Evolutionary conservation across 2,113 vertebrate species (phyloP).

Genomic region (Calidris pugnax): DNA sequence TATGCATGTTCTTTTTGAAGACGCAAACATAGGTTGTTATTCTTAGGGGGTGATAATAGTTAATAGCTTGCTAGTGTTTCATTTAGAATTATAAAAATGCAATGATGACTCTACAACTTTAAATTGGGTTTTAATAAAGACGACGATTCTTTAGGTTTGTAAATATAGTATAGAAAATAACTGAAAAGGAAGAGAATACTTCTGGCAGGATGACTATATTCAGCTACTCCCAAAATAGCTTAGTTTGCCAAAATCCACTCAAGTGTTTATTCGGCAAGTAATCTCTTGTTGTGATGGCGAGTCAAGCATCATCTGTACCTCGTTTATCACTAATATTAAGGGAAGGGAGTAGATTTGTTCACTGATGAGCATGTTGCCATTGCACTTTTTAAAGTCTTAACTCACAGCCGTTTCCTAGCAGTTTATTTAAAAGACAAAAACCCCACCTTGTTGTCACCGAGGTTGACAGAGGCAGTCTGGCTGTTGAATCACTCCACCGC

Average conservation of each 20-base stretch:
- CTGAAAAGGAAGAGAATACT: neutral
- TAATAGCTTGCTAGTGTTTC: neutral
- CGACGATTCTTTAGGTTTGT: neutral
- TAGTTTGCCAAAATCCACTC: slow-evolving; percentile 8
- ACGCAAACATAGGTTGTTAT: neutral
- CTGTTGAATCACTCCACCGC: neutral
- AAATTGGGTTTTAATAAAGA: neutral
- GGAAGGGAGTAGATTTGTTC: neutral
- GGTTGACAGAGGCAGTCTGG: neutral
- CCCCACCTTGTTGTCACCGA: neutral
- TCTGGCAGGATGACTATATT: slow-evolving; percentile 26
- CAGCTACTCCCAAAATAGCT: slow-evolving; percentile 4
- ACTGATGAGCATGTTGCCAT: neutral
- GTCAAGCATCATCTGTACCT: neutral
- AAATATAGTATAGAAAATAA: neutral
- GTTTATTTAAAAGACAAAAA: slow-evolving; percentile 20
- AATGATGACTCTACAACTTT: neutral
- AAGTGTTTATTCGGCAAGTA: neutral
- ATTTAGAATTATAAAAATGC: neutral
- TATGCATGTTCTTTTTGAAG: neutral
- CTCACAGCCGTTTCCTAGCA: neutral
- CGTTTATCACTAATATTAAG: neutral
- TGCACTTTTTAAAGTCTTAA: neutral
- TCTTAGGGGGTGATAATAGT: neutral
- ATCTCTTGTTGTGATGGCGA: neutral